These are phyloP conservation scores for Rhopalosiphum nymphaeae DNA, from an alignment of 2,888 invertebrate genomes.

Conservation along the genomic window DNA sequence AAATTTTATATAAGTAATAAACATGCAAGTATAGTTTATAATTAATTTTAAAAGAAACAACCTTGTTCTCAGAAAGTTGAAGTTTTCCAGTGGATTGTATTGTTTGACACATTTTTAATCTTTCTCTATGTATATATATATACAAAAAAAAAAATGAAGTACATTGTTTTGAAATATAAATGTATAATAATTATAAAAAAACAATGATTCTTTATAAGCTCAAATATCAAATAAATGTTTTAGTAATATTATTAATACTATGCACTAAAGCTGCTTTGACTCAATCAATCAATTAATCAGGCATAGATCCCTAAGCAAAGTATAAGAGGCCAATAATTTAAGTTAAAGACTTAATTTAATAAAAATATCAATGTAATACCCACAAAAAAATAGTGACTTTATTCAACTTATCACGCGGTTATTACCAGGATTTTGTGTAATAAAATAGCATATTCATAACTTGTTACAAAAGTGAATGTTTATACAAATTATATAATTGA, in stretches of 20 bases:
- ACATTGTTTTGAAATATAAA: not conserved
- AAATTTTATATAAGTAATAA: not conserved
- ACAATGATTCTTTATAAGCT: constrained; percentile 13
- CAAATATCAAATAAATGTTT: not conserved
- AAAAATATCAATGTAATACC: too few relatives aligned
- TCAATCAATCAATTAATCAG: not conserved
- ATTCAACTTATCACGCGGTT: not conserved
- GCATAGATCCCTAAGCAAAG: not conserved
- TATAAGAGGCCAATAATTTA: not conserved
- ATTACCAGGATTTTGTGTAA: not conserved
- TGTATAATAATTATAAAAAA: not conserved
- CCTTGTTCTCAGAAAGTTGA: constrained; percentile 81
- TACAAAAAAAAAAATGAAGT: constrained; percentile 22
- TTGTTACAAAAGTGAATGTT: not conserved
- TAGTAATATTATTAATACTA: not conserved
- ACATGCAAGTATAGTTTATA: not conserved
- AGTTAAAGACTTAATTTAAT: not conserved
- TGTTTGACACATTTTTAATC: constrained; percentile 76
- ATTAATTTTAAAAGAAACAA: constrained; percentile 66
- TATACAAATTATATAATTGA: not conserved
- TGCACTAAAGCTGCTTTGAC: not conserved
- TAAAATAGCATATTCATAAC: not conserved
- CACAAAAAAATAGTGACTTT: not conserved
- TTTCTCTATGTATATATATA: constrained; percentile 60
- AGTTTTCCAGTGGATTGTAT: constrained; percentile 91